Conservation (phyloP, 2,113 vertebrate genomes). For the Mustela nigripes region DNA sequence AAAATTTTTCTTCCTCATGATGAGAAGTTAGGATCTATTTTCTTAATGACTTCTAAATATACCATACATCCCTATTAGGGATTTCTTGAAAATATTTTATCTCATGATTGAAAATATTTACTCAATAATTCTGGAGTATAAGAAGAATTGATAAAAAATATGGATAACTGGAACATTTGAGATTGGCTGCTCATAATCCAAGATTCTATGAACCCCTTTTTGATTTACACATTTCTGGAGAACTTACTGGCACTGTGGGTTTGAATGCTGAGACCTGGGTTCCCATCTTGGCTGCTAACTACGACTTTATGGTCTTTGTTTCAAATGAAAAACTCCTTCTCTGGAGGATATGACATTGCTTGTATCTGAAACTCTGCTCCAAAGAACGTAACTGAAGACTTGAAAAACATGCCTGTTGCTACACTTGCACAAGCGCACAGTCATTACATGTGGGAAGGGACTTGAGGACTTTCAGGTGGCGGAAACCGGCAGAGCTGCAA, state of each 20-base stretch:
- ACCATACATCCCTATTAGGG: not conserved
- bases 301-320: not conserved
- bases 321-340: not conserved
- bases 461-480: not conserved
- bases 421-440: not conserved
- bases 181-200: not conserved
- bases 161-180: not conserved
- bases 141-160: conserved; percentile 23
- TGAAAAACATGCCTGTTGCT: not conserved
- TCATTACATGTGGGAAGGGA: not conserved
- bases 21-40: not conserved
- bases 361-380: not conserved
- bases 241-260: not conserved
- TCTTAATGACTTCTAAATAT: not conserved
- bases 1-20: not conserved
- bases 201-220: not conserved
- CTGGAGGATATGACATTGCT: not conserved
- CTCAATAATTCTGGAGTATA: not conserved
- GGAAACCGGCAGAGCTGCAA: not conserved
- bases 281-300: not conserved
- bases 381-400: not conserved
- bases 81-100: conserved; percentile 4
- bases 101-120: not conserved
- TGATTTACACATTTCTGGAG: not conserved
- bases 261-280: not conserved